Evolutionary conservation across 2,113 vertebrate species (phyloP), one percentile per base, ranked within the genome.

Genomic region (Lepisosteus osseus): DNA sequence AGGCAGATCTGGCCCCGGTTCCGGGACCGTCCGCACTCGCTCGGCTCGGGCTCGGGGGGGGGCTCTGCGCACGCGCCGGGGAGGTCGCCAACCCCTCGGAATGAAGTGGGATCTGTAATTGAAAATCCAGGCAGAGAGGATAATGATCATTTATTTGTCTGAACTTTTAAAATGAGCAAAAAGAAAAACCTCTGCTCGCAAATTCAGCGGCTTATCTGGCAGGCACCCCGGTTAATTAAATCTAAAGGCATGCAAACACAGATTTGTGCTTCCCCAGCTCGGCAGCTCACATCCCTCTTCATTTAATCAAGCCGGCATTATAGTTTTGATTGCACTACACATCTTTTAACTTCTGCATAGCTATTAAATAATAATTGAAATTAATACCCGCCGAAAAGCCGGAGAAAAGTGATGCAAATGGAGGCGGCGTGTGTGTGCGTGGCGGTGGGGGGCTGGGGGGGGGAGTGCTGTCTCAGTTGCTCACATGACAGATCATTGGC

Each of bases 241-340:
- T 89, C 78, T 86, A 79, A 77, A 44, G 76, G 80, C 61, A 62
- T 82, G 76, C 80, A 85, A 88, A 82, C 67, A 74, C 67, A 65
- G 43, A 61, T 56, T 8, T 40, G 65, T 29, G 80, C 85, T 83
- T 84, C 73, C 67, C 77, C 80, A 79, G 82, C 84, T 84, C 79
- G 78, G 75, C 72, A 54, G 81, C 81, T 80, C 64, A 65, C 83
- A 76, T 78, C 81, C 83, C 86, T 87, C 86, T 82, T 79, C 80
- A 79, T 87, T 86, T 88, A 90, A 88, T 90, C 87, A 89, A 80
- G 82, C 79, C 76, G 80, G 79, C 80, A 86, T 87, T 87, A 88
- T 85, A 86, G 79, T 85, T 80, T 82, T 84, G 80, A 86, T 88
- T 85, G 80, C 82, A 67, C 78, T 76, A 77, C 76, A 71, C 74